Evolutionary conservation across 1,140 invertebrate genomes (phyloP), one percentile per base, ranked within the genome.

Genomic region (Cydia pomonella): DNA sequence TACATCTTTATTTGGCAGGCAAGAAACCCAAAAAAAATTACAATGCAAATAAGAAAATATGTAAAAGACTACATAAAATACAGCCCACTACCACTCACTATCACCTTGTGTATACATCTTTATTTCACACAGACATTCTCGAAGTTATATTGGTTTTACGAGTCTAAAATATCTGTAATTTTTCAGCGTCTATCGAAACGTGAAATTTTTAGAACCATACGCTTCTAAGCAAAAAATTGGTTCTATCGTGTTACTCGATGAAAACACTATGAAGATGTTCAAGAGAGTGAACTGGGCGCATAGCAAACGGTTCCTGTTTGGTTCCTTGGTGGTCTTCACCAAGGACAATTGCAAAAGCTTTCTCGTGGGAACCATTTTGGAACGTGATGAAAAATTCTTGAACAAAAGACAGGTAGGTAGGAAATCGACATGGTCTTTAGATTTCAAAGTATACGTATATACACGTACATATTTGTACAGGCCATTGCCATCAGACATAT

Each of bases 301-400:
- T 33, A 92, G 79, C 73, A 90, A 95, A 83, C 89, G 95, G 69
- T 94, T 97, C 33, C 94, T 97, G 83, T 95, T 91, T 88, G 97
- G 97, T 0, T 95, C 96, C 0, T 87, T 97, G n/a, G 79, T 97
- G 0, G 94, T 96, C 76, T 94, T 98, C 29, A 96, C 96, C 1
- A 89, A 88, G 41, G 94, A 96, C 82, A 93, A 95, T 66, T 97
- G 97, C 86, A 87, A 94, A 33, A 94, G 94, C 38, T 90, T 97
- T 41, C 87, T 96, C 44, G 94, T 97, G 79, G 96, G 94, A 18
- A 95, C 94, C 1, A 95, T 97, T 23, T 83, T 92, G 5, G 93
- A 96, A 33, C 90, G 95, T 62, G 93, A 96, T 50, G 41, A 79
- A 0, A 84, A 94, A 44, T 78, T 87, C 50, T 74, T 95, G 0